Evolutionary conservation across 92 coral and sea anemone genomes (phyloP).

Genomic region (Epizoanthus stellaris): DNA sequence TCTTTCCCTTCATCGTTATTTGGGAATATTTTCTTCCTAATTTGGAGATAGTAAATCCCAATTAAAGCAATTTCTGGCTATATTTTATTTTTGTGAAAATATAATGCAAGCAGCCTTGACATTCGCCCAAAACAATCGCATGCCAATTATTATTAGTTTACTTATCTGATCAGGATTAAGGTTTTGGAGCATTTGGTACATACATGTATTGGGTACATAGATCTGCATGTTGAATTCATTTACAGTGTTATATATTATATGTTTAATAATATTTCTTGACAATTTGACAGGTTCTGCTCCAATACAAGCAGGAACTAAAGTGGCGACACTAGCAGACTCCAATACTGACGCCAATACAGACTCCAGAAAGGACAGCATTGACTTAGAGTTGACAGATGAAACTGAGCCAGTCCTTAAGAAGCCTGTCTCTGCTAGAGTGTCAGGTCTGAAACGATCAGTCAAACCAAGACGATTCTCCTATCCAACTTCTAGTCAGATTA

Average conservation of each 20-base stretch:
- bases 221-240: neutral
- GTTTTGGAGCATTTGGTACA: too few relatives aligned
- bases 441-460: constrained; percentile 60
- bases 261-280: too few relatives aligned
- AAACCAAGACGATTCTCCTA: constrained; percentile 64
- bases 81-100: too few relatives aligned
- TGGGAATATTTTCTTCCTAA: too few relatives aligned
- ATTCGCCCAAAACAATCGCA: too few relatives aligned
- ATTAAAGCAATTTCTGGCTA: too few relatives aligned
- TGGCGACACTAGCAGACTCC: neutral
- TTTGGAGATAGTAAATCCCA: too few relatives aligned
- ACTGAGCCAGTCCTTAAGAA: neutral
- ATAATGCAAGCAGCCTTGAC: too few relatives aligned
- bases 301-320: neutral
- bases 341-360: neutral
- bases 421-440: constrained; percentile 28
- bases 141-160: too few relatives aligned
- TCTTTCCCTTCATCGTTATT: too few relatives aligned
- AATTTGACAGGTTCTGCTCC: neutral
- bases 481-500: constrained; percentile 50
- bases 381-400: neutral
- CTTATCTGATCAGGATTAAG: too few relatives aligned
- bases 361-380: neutral
- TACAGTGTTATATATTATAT: neutral
- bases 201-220: neutral